Base-by-base conservation (phyloP, 92 coral and sea anemone genomes). In the Palythoa grandis region DNA sequence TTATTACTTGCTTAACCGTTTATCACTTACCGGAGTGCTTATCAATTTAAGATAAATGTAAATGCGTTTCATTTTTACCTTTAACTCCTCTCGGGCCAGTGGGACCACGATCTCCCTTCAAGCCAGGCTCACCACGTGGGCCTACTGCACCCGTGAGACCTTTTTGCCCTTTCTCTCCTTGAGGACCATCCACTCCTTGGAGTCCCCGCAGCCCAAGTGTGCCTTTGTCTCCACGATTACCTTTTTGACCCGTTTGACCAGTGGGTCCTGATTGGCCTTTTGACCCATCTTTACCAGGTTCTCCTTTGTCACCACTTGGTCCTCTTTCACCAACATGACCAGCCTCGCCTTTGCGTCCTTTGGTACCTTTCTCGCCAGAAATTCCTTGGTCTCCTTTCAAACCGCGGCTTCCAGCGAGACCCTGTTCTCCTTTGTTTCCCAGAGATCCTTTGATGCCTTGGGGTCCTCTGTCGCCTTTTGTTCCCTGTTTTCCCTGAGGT, bases 231-330 rank as follows among this genome's bases (percentile, higher is more conserved):
- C 78, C 78, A 4, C 56, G 82, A 15, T 76, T 43, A 52, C 82
- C 82, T 5, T 76, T 76, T 23, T 52, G 39, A 9, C 82, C 66
- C n/a, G 37, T 19, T 52, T 15, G 47, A 13, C 82, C 82, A 12
- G 14, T 50, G 29, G 39, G 15, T 22, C 82, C 82, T 11, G 22
- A 39, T 29, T 29, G 68, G 3, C 82, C 82, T 37, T 50, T 43
- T 0, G 48, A 61, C 52, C 82, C 82, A 38, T 77, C 48, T 17
- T 54, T 77, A 48, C 82, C 82, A 77, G 43, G 69, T 39, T 77
- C 82, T 77, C 82, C 82, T 56, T 61, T 24, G 24, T 56, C 67
- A 6, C 82, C 35, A 29, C 35, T 29, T 29, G 35, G 35, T 29
- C 35, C 82, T 17, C 67, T 37, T 53, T 25, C 48, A 1, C 80